These are phyloP conservation scores for Anoplopoma fimbria DNA, from an alignment of 2,113 vertebrate genomes.

Conservation along the genomic window DNA sequence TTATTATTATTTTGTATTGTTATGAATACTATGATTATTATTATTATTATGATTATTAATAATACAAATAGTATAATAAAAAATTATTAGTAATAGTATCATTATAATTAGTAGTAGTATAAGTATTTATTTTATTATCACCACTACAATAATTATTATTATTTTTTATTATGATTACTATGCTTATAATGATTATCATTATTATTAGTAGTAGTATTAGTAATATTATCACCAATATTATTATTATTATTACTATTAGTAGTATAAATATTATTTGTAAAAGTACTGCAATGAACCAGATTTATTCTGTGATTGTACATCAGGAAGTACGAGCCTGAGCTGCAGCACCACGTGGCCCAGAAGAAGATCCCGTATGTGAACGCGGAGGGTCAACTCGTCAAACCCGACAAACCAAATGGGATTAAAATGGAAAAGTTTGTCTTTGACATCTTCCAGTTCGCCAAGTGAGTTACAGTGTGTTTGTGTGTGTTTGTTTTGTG, in stretches of 20 bases:
- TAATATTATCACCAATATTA: not conserved
- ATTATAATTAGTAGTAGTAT: too few species aligned
- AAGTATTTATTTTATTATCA: not conserved
- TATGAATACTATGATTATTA: not conserved
- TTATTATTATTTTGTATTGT: not conserved
- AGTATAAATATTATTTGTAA: not conserved
- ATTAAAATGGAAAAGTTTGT: constrained; percentile 99
- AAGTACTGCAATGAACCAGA: not conserved
- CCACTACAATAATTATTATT: not conserved
- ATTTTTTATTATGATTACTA: not conserved
- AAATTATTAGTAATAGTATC: too few species aligned
- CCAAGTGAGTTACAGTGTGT: constrained; percentile 87
- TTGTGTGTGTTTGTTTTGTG: not conserved
- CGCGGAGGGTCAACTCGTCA: constrained; percentile 85
- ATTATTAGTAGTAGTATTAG: too few species aligned
- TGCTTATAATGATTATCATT: not conserved
- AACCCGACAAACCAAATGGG: constrained; percentile 95
- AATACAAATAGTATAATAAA: too few species aligned
- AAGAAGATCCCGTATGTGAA: constrained; percentile 96
- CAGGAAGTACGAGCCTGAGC: constrained; percentile 90
- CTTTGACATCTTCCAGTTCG: constrained; percentile 98
- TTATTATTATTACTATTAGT: not conserved
- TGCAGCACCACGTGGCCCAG: constrained; percentile 96
- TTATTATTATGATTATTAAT: not conserved
- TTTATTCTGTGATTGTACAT: constrained; percentile 11